Percentiles rank a stretch among this genome's conserved stretches.
These are phyloP conservation scores for Pleuronectes platessa DNA, from an alignment of 2,113 vertebrate genomes.

Conservation along the genomic window DNA sequence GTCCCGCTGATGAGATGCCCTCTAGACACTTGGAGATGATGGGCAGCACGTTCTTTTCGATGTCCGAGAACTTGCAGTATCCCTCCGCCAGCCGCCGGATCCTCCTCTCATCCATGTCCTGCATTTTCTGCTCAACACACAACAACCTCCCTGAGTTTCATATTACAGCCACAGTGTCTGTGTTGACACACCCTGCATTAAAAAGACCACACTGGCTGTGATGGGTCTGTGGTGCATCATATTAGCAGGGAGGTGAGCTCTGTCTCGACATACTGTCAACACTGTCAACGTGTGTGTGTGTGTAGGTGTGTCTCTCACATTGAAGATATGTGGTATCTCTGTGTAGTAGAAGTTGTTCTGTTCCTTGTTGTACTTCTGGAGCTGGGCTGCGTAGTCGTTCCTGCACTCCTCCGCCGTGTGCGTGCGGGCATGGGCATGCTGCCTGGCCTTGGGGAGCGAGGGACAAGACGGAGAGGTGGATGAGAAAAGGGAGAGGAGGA, in stretches of 20 bases:
- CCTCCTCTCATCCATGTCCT: constrained; percentile 94
- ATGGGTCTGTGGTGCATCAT: background rate
- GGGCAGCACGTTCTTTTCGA: constrained; percentile 91
- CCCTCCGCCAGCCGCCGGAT: constrained; percentile 89
- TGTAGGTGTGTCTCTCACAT: constrained; percentile 77
- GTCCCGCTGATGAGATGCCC: constrained; percentile 84
- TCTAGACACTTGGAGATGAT: constrained; percentile 95
- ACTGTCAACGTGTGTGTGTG: background rate
- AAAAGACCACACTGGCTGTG: background rate
- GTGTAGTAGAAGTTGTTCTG: constrained; percentile 86
- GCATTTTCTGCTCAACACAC: constrained; percentile 86
- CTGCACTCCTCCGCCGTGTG: constrained; percentile 88
- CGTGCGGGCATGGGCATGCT: constrained; percentile 80
- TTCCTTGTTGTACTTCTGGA: constrained; percentile 90
- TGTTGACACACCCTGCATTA: background rate
- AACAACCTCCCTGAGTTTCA: background rate
- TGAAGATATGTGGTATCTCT: constrained; percentile 87
- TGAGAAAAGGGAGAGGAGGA: background rate
- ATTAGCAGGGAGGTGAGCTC: background rate
- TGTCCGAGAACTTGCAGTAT: constrained; percentile 92
- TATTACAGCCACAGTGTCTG: background rate
- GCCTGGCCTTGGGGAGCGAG: constrained; percentile 82
- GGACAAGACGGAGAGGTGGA: background rate
- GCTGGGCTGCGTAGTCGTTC: constrained; percentile 87
- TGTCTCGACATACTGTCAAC: no score